phyloP scores from a whole-genome alignment of 2,888 invertebrate genomes.

The Zygogramma bicolorata region DNA sequence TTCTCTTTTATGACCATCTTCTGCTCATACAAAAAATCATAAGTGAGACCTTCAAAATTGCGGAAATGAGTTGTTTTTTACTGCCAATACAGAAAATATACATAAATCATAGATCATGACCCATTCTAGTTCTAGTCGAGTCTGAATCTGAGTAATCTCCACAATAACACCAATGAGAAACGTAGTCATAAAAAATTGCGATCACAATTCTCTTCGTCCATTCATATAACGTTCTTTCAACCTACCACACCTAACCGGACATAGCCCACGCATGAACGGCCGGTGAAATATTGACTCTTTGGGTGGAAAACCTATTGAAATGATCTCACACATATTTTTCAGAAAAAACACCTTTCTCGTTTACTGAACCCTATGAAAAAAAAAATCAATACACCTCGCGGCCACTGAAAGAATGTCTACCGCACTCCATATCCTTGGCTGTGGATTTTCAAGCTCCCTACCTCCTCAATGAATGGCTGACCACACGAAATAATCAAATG shows the following conservation, averaged over 20 bases:
- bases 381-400: background rate
- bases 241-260: background rate
- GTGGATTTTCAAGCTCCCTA: too few species aligned
- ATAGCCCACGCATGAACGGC: background rate
- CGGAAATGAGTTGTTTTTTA: too few species aligned
- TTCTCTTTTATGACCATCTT: too few species aligned
- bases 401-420: too few species aligned
- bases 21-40: too few species aligned
- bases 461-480: too few species aligned
- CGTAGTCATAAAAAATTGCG: background rate
- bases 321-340: background rate
- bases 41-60: too few species aligned
- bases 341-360: background rate
- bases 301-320: background rate
- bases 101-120: too few species aligned
- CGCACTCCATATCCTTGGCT: too few species aligned
- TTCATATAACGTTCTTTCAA: background rate
- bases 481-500: too few species aligned
- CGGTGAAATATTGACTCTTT: background rate
- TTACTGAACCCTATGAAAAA: background rate
- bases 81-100: too few species aligned
- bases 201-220: background rate
- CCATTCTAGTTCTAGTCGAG: too few species aligned
- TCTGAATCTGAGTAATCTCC: background rate
- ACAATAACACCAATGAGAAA: background rate